Evolutionary conservation across 1,140 invertebrate species (phyloP), one percentile per base, ranked within the genome.

Genomic region (Bombus balteatus): DNA sequence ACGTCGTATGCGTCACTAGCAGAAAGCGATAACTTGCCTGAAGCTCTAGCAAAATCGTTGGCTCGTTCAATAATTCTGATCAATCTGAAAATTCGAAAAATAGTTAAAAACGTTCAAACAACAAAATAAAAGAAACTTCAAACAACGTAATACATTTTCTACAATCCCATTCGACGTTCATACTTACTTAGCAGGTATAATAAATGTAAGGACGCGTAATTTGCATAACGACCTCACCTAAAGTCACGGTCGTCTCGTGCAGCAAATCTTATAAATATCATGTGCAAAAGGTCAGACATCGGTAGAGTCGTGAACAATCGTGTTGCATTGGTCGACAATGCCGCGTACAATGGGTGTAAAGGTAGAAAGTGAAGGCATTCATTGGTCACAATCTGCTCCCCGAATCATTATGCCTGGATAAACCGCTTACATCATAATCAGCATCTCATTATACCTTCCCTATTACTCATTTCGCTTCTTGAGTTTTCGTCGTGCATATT

Each of bases 341-440:
- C 59, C 53, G 41, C 39, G 41, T 53, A 89, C 85, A 89, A 89
- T 89, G 57, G 86, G 57, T 53, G 86, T 68, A 87, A 75, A 81
- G 81, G 81, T 89, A 75, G 75, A 89, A 89, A 89, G 88, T 79
- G 77, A 87, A 89, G 80, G 84, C 77, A 34, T 72, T 70, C 74
- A 43, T 76, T 53, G 65, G 34, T 62, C 83, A 39, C 73, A 72
- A 83, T 87, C 72, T 57, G 53, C 47, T 75, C 47, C 37, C 82
- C 39, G 82, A 84, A 87, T 84, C 88, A 84, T 87, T 84, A 83
- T 74, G 37, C 87, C 18, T 65, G 85, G 81, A 89, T 89, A 87
- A 89, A 88, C 66, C 77, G 71, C 87, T 86, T 87, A 89, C 88
- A 74, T 87, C 88, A 86, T 89, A 89, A 89, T 86, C 85, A 85